Evolutionary conservation across 2,797 vertebrate species (phyloP).

Genomic region (Gallinago nigripennis): DNA sequence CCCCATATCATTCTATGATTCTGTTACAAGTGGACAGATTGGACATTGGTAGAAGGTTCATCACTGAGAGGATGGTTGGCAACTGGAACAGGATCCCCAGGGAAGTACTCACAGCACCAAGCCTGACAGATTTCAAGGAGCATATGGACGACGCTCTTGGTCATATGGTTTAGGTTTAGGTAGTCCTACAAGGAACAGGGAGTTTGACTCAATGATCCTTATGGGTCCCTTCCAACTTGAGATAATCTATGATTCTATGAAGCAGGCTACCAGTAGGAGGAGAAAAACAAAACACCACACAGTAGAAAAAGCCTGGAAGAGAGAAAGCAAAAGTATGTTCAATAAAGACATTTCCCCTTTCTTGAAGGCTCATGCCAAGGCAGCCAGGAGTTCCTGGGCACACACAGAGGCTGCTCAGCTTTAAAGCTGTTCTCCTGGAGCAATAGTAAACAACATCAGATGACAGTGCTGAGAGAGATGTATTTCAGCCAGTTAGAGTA

Average conservation of each 20-base stretch:
- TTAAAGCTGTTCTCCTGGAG: not conserved
- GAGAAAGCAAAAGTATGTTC: not conserved
- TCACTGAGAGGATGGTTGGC: not conserved
- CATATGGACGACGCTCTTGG: accelerated
- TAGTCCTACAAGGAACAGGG: not conserved
- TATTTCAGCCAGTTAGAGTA: not conserved
- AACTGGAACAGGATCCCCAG: not conserved
- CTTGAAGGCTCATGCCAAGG: not conserved
- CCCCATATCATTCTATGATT: too few relatives aligned
- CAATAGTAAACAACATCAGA: not conserved
- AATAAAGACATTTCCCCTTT: not conserved
- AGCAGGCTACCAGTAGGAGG: not conserved
- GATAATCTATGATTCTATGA: not conserved
- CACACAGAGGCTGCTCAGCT: not conserved
- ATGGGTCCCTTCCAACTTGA: not conserved
- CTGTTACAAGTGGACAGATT: not conserved
- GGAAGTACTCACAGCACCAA: not conserved
- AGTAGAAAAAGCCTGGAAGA: not conserved
- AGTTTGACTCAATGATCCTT: not conserved
- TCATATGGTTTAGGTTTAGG: not conserved
- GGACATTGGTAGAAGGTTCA: not conserved
- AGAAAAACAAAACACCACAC: not conserved
- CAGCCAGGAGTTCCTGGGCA: not conserved
- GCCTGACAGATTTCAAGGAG: not conserved
- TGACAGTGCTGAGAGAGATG: not conserved